These are phyloP conservation scores for Dorcus hopei DNA, from an alignment of 2,888 invertebrate species.

Conservation along the genomic window DNA sequence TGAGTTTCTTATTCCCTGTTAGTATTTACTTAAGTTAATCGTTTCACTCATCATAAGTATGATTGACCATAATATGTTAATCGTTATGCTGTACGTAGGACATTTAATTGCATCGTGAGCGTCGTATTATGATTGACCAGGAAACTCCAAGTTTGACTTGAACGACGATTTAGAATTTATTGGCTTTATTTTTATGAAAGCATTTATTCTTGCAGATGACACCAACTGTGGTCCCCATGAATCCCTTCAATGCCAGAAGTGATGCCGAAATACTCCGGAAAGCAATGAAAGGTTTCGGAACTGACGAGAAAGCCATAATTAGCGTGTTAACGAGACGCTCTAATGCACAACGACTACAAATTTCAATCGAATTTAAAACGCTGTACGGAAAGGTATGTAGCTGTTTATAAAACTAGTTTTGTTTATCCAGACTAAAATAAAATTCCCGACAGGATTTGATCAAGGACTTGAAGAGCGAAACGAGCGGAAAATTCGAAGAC, in stretches of 20 bases:
- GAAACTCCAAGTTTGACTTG: too few species aligned
- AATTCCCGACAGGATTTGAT: slow-evolving; percentile 60
- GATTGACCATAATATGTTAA: too few species aligned
- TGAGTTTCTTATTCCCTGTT: too few species aligned
- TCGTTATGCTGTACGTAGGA: too few species aligned
- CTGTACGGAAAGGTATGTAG: slow-evolving; percentile 75
- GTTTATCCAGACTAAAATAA: slow-evolving; percentile 10
- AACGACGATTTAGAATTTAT: too few species aligned
- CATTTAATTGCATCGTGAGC: too few species aligned
- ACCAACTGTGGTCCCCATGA: slow-evolving; percentile 74
- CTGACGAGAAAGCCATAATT: slow-evolving; percentile 87
- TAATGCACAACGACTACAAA: slow-evolving; percentile 82
- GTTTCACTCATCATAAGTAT: too few species aligned
- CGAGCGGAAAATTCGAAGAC: slow-evolving; percentile 85
- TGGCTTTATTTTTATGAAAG: too few species aligned
- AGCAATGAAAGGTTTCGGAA: slow-evolving; percentile 91
- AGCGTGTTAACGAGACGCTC: slow-evolving; percentile 77
- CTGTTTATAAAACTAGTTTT: neutral
- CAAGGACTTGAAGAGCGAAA: slow-evolving; percentile 82
- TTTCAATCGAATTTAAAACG: slow-evolving; percentile 78
- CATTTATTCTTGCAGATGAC: slow-evolving; percentile 55
- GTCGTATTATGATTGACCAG: too few species aligned
- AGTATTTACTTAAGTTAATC: too few species aligned
- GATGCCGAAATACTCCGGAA: slow-evolving; percentile 81
- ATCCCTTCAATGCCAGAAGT: slow-evolving; percentile 72